Evolutionary conservation across 2,888 invertebrate species (phyloP).

Genomic region (Leptopilina syphax): DNA sequence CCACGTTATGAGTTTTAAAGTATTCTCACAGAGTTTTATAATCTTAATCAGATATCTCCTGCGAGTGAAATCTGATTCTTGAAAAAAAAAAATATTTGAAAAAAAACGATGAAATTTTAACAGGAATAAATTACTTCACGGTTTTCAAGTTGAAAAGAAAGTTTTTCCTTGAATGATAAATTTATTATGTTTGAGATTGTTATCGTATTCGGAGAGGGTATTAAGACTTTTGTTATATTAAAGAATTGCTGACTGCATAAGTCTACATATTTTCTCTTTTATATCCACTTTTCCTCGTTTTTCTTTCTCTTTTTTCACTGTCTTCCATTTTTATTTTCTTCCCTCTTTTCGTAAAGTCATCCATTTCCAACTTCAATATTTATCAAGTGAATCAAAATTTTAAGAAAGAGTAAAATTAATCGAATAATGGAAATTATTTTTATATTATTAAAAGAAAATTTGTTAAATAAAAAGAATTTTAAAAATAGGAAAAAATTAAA

Average conservation of each 20-base stretch:
- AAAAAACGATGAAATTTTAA: background rate
- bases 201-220: background rate
- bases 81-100: background rate
- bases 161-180: constrained; percentile 7
- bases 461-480: too few relatives aligned
- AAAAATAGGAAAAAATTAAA: too few relatives aligned
- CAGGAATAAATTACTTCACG: background rate
- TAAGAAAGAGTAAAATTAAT: too few relatives aligned
- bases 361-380: background rate
- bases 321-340: background rate
- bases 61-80: background rate
- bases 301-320: background rate
- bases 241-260: background rate
- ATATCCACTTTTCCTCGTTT: background rate
- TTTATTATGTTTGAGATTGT: background rate
- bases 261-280: background rate
- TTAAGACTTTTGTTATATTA: background rate
- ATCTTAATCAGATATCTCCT: constrained; percentile 14
- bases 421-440: too few relatives aligned
- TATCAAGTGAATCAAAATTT: background rate
- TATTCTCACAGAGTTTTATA: background rate
- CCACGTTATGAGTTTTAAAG: background rate
- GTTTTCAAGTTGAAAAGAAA: background rate
- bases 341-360: background rate
- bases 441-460: too few relatives aligned